Evolutionary conservation across 2,113 vertebrate genomes (phyloP).

Genomic region (Conger conger): DNA sequence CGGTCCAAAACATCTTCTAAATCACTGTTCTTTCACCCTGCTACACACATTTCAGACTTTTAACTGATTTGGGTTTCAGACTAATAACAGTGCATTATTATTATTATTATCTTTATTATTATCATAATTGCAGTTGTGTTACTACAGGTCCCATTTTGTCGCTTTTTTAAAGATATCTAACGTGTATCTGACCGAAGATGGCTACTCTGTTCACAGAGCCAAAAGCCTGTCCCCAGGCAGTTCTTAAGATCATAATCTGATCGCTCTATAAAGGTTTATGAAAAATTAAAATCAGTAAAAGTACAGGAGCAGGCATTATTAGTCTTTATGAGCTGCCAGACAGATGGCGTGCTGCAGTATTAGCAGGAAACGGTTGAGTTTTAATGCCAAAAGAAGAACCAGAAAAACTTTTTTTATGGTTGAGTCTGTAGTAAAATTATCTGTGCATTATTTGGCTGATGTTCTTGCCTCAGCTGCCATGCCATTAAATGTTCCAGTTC

Average conservation of each 20-base stretch:
- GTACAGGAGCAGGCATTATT: neutral
- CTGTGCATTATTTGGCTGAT: neutral
- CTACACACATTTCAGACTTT: no score
- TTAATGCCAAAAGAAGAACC: neutral
- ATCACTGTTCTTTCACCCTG: no score
- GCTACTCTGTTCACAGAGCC: neutral
- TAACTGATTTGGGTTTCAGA: no score
- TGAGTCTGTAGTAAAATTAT: neutral
- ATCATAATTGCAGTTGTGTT: neutral
- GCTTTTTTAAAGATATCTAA: neutral
- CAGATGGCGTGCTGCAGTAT: neutral
- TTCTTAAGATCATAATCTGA: neutral
- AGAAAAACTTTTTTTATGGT: neutral
- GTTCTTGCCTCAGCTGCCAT: neutral
- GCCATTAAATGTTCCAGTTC: neutral
- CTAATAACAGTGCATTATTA: no score
- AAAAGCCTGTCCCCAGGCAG: neutral
- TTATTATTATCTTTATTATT: no score
- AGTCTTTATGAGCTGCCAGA: neutral
- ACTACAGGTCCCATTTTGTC: no score
- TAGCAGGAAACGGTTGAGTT: neutral
- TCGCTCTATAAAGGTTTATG: neutral
- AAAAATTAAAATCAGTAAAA: neutral
- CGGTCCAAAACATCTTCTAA: no score
- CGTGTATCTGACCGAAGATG: no score